Evolutionary conservation across 2,797 vertebrate species (phyloP), one percentile per base, ranked within the genome.

Genomic region (Balearica regulorum): DNA sequence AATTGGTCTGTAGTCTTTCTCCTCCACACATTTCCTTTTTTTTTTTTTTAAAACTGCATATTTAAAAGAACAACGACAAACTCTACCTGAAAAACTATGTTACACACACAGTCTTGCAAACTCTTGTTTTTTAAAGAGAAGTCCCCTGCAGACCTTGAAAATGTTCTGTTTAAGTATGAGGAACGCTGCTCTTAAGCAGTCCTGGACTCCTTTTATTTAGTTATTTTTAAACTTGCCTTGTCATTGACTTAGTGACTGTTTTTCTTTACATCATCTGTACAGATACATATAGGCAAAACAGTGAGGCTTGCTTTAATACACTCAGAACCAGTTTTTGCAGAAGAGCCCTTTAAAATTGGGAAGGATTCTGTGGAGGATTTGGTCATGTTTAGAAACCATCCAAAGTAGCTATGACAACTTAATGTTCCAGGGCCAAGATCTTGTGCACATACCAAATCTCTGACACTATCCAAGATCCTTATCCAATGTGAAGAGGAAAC

Each of bases 351-450:
- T 87, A 84, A 94, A 73, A 49, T 86, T 53, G 44, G 77, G 93
- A 90, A 91, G 21, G 60, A 88, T 94, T 57, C 37, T 70, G 44
- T 71, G 72, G 41, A 79, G 44, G 37, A 90, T 90, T 91, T 84
- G 55, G n/a, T 88, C 60, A 24, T 96, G 94, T 96, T 96, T 96
- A 96, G 94, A 95, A 95, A 95, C 64, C 51, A 89, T 89, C 39
- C 75, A 71, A 93, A 93, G 95, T 94, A 95, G 70, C 94, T 94
- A 94, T 95, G 91, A 96, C 94, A 97, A 92, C 90, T 90, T 89
- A 39, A 35, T 64, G 37, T 90, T 70, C 22, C 1, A 64, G 39
- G 77, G 86, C 88, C 90, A 90, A 92, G 93, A 77, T 75, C 4
- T 3, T 95, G 87, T 93, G 81, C 81, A 51, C 92, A 89, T 96